Percentiles rank a stretch among this genome's conserved stretches.
phyloP scores from a whole-genome alignment of 2,888 invertebrate genomes.

The Agrypnus murinus region DNA sequence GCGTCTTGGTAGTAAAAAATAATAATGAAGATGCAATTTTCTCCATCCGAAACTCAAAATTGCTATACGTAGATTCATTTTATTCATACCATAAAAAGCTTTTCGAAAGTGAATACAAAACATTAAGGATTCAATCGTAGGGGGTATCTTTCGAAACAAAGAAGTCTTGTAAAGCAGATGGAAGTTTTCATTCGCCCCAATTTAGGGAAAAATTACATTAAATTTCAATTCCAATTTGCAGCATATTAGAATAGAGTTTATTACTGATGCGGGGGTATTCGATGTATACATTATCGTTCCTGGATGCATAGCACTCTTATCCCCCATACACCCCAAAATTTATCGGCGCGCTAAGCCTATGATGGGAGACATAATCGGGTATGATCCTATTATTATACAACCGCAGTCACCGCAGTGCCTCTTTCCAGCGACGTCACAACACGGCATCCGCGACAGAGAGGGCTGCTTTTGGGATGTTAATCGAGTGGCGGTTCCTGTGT shows the following conservation, averaged over 20 bases:
- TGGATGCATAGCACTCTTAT: conserved; percentile 43
- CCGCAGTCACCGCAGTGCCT: conserved; percentile 60
- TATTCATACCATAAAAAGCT: too few relatives aligned
- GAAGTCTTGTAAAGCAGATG: too few relatives aligned
- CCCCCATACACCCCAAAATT: conserved; percentile 63
- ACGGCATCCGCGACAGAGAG: conserved; percentile 33
- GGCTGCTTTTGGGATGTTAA: conserved; percentile 27
- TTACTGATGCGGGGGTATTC: conserved; percentile 33
- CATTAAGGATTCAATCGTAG: too few relatives aligned
- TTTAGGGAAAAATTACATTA: neutral
- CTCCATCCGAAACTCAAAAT: too few relatives aligned
- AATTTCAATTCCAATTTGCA: conserved; percentile 34
- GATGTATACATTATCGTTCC: conserved; percentile 45
- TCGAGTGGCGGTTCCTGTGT: conserved; percentile 10
- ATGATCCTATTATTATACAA: conserved; percentile 70
- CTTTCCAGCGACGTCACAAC: conserved; percentile 42
- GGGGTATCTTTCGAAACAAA: too few relatives aligned
- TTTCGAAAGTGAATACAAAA: too few relatives aligned
- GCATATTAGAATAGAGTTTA: conserved; percentile 34
- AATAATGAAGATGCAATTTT: too few relatives aligned
- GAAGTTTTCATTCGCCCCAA: too few relatives aligned
- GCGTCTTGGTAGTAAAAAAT: too few relatives aligned
- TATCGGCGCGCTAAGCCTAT: conserved; percentile 69
- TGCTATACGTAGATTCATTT: too few relatives aligned
- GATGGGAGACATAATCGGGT: conserved; percentile 69